These are phyloP conservation scores for Octomys mimax DNA, from an alignment of 2,797 vertebrate species.

Conservation along the genomic window DNA sequence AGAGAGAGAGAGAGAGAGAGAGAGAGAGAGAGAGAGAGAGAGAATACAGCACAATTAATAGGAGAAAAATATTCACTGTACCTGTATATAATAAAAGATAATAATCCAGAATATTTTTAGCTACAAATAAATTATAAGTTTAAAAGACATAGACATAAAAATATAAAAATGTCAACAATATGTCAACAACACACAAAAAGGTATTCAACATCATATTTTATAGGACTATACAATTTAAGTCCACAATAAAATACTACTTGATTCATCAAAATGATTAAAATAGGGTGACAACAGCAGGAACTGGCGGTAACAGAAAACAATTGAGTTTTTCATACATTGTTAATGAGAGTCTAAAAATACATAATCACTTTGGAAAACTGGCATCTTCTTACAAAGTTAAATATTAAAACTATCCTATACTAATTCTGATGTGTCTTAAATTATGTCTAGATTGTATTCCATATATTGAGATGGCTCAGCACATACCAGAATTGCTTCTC, in stretches of 20 bases:
- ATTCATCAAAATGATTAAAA: not conserved
- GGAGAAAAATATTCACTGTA: not conserved
- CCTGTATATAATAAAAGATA: not conserved
- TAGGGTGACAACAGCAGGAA: not conserved
- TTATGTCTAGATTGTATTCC: not conserved
- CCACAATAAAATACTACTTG: not conserved
- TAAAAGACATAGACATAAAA: not conserved
- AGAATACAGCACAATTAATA: not conserved
- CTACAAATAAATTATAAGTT: not conserved
- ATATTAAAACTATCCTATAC: not conserved
- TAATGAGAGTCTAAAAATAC: not conserved
- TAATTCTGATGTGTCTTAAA: not conserved
- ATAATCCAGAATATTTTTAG: not conserved
- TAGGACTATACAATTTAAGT: not conserved
- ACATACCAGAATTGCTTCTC: not conserved
- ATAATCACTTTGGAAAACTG: not conserved
- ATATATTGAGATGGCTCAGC: not conserved
- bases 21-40: not conserved
- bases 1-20: too few relatives aligned
- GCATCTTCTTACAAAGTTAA: slow-evolving; percentile 17
- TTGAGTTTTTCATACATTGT: not conserved
- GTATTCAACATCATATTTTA: not conserved
- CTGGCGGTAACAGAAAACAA: not conserved
- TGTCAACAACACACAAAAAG: not conserved
- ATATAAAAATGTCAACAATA: not conserved